phyloP scores from a whole-genome alignment of 2,888 invertebrate species.

The Opisthograptis luteolata region DNA sequence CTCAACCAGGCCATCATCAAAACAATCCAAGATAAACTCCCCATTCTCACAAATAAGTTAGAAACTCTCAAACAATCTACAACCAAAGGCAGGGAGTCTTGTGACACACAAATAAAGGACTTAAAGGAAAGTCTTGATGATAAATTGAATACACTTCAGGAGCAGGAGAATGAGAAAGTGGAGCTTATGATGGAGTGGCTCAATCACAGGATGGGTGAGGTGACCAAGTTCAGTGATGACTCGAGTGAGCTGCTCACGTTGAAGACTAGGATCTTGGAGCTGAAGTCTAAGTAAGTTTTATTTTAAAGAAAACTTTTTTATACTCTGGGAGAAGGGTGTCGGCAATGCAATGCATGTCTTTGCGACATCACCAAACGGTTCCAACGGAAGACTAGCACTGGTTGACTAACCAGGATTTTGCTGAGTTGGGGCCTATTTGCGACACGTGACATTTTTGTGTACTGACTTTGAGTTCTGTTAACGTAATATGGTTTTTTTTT shows the following conservation, averaged over 20 bases:
- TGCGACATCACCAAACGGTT: too few relatives aligned
- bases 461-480: too few relatives aligned
- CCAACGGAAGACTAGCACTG: too few relatives aligned
- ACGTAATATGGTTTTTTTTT: too few relatives aligned
- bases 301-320: too few relatives aligned
- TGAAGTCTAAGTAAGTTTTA: conserved; percentile 74
- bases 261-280: conserved; percentile 69
- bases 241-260: conserved; percentile 65
- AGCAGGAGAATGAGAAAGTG: conserved; percentile 70
- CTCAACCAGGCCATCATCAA: conserved; percentile 69
- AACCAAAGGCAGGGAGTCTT: conserved; percentile 41
- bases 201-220: conserved; percentile 63
- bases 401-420: too few relatives aligned
- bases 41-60: conserved; percentile 58
- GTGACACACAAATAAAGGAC: conserved; percentile 56
- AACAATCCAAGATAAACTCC: conserved; percentile 67
- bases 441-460: too few relatives aligned
- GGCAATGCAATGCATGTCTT: too few relatives aligned
- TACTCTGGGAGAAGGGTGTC: neutral
- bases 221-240: conserved; percentile 59
- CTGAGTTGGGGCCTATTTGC: too few relatives aligned
- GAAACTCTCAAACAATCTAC: conserved; percentile 54
- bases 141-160: conserved; percentile 62
- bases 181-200: conserved; percentile 79
- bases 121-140: conserved; percentile 65